Base-by-base conservation (phyloP, 2,113 vertebrate genomes). In the Scophthalmus maximus region DNA sequence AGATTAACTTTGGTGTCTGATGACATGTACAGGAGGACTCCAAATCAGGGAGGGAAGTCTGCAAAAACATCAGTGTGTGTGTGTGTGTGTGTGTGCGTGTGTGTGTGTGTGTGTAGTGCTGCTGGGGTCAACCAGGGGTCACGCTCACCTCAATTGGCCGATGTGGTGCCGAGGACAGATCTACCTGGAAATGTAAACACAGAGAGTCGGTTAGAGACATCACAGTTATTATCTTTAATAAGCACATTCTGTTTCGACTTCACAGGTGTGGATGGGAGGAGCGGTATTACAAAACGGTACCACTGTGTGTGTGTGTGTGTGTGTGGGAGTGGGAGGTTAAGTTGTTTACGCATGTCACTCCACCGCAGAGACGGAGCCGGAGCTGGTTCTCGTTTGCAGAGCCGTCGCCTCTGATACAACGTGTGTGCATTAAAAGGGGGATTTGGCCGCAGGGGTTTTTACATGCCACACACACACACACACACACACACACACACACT, bases 61-160 rank as follows among this genome's bases (percentile, higher is more conserved):
- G 8, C 12, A 18, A 17, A n/a, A 20, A 23, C 8, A 23, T 22
- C 46, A 22, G 22, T 18, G 50, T 27, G 25, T 26, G 47, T 50
- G 47, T 23, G 47, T 23, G 18, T 6, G 44, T n/a, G 44, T n/a
- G 44, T n/a, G 50, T 15, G 25, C 3, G 50, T 12, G 50, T 26
- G 50, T 52, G 26, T 8, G 51, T 29, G 51, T 27, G 51, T 14
- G 20, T 25, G 64, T 34, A 14, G 50, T 3, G 36, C 8, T 8
- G 27, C 9, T 18, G 30, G 23, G 38, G 68, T 61, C 17, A 71
- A 11, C 26, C 30, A 55, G 64, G 32, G 22, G 20, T 78, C 40
- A 44, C 1, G 90, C 93, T 93, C 85, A 94, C 94, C 91, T 94
- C 90, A 8, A 91, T 84, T 22, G 88, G 84, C 15, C 58, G 89